Base-by-base conservation (phyloP, 2,797 vertebrate genomes). In the Denticeps clupeoides region DNA sequence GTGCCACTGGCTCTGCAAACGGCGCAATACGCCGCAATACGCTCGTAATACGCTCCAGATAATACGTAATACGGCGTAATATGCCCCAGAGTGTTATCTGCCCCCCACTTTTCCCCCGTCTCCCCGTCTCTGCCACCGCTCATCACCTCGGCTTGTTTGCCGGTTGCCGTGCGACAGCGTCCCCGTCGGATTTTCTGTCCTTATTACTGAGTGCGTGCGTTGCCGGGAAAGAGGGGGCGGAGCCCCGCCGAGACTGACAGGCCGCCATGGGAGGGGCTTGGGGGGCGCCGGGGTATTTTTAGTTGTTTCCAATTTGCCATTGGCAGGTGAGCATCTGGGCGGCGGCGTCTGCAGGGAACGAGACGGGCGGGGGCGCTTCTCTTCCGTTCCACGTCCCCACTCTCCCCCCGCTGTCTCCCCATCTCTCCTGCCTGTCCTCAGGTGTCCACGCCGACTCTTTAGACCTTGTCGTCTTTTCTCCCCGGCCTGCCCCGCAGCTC, bases 301-400 rank as follows among this genome's bases (percentile, higher is more conserved):
- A 81, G 76, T 77, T 78, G 77, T 77, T 79, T 79, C 75, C 74
- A 78, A 71, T 75, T 75, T 71, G 60, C 59, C 68, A 51, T 77
- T 81, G 75, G 78, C 80, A 79, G 75, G 74, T 80, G 72, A 75
- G 58, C 2, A 21, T 26, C 53, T 64, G 64, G 71, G 70, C 13
- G 57, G 65, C 70, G 72, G 51, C 48, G 53, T 70, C 60, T 64
- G 55, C 58, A 60, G 63, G 50, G 60, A 73, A 48, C 32, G 49
- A 66, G 60, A 69, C 55, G 51, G 62, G 23, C 55, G 7, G 55
- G 56, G 65, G 47, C 59, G 12, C 21, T 48, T 13, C 35, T 51
- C 35, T 5, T 33, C n/a, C 19, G 26, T 18, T 32, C 42, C 22
- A n/a, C 40, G 26, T 49, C 35, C 16, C 31, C 16, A 37, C 24